phyloP scores from a whole-genome alignment of 1,140 invertebrate genomes.

The Rhynchophorus ferrugineus region DNA sequence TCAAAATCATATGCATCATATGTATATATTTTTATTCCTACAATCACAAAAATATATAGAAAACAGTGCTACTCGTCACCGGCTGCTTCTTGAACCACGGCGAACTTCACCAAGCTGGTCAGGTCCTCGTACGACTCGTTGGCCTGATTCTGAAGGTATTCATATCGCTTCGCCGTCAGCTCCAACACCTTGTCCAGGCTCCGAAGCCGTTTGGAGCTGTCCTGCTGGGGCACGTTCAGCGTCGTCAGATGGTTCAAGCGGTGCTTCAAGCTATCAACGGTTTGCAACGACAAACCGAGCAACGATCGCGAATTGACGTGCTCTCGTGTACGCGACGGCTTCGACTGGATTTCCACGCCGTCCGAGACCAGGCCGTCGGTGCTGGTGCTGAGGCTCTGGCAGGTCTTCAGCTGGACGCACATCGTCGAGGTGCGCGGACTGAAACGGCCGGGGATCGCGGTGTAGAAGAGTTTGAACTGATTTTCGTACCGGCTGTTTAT shows the following conservation, averaged over 20 bases:
- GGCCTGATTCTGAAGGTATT: conserved; percentile 23
- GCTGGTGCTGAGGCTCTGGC: conserved; percentile 10
- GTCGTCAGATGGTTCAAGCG: conserved; percentile 19
- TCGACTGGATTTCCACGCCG: not conserved
- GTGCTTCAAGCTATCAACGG: conserved; percentile 22
- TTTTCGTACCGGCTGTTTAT: conserved; percentile 31
- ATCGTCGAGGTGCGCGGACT: not conserved
- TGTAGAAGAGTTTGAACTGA: conserved; percentile 15
- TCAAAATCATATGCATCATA: too few relatives aligned
- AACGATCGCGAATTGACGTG: conserved; percentile 17
- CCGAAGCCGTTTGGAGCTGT: not conserved
- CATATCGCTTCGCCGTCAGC: conserved; percentile 19
- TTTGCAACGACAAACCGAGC: conserved; percentile 20
- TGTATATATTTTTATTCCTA: too few relatives aligned
- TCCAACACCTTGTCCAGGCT: conserved; percentile 23
- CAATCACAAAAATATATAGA: not conserved
- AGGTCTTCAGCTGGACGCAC: conserved; percentile 15
- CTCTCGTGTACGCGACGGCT: conserved; percentile 2
- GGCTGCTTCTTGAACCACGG: conserved; percentile 10
- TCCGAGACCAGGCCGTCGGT: not conserved
- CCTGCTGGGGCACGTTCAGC: conserved; percentile 10
- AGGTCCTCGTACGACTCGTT: conserved; percentile 27
- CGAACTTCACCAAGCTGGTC: conserved; percentile 22
- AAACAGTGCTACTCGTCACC: not conserved
- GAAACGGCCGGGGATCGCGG: not conserved